These are phyloP conservation scores for Corella eumyota DNA, from an alignment of 23 tunicate species.

Conservation along the genomic window DNA sequence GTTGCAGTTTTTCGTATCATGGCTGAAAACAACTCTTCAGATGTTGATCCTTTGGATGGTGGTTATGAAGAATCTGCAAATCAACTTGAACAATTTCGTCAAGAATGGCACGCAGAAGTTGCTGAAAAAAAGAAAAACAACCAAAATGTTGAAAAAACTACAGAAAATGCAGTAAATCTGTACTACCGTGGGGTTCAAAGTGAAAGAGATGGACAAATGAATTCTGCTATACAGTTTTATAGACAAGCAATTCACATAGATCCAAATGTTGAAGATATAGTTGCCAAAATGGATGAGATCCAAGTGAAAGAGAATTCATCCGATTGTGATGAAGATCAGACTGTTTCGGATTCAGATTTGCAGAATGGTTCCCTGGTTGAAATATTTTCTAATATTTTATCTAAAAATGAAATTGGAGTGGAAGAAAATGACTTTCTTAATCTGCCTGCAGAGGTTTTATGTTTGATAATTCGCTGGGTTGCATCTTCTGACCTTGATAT, in stretches of 20 bases:
- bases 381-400: neutral
- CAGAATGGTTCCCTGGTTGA: neutral
- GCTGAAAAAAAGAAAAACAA: slow-evolving; percentile 16
- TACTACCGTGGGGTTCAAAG: slow-evolving; percentile 26
- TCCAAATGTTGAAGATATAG: slow-evolving; percentile 53
- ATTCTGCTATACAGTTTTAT: slow-evolving; percentile 25
- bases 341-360: neutral
- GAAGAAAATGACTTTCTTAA: slow-evolving; percentile 11
- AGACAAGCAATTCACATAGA: slow-evolving; percentile 28
- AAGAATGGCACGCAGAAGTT: slow-evolving; percentile 35
- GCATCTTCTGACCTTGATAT: slow-evolving; percentile 34
- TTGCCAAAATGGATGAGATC: too few relatives aligned
- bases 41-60: neutral
- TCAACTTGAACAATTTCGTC: slow-evolving; percentile 26
- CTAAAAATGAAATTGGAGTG: neutral
- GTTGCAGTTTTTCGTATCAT: neutral
- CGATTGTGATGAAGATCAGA: neutral
- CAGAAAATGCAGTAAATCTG: slow-evolving; percentile 12
- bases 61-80: neutral
- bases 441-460: slow-evolving; percentile 31
- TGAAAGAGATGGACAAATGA: slow-evolving; percentile 38
- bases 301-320: neutral
- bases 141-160: neutral
- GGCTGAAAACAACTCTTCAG: neutral
- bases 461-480: slow-evolving; percentile 36